A percentile compares a stretch with the other conserved stretches of the same genome.
Conservation (phyloP, 2,888 invertebrate genomes). For the Vanessa cardui region DNA sequence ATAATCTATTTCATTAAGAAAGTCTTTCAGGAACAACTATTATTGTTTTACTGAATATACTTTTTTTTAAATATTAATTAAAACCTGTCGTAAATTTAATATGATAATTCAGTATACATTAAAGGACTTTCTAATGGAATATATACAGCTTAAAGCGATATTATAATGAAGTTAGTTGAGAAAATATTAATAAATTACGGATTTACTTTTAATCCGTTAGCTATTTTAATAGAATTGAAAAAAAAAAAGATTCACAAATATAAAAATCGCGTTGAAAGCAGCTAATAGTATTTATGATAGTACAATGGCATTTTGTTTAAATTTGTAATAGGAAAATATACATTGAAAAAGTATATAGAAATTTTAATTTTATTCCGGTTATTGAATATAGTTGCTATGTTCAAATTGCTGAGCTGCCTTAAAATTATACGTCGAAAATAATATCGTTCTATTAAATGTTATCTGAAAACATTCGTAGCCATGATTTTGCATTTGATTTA, state of each 20-base stretch:
- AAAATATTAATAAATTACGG: slow-evolving; percentile 14
- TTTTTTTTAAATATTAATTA: no score
- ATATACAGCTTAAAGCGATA: slow-evolving; percentile 9
- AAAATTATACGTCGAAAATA: neutral
- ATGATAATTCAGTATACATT: no score
- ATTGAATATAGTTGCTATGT: slow-evolving; percentile 8
- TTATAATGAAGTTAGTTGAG: slow-evolving; percentile 7
- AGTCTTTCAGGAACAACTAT: no score
- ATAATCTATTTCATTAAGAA: no score
- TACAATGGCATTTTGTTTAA: slow-evolving; percentile 6
- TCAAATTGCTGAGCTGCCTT: slow-evolving; percentile 7
- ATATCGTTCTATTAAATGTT: neutral
- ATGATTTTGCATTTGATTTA: neutral
- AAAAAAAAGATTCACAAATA: slow-evolving; percentile 7
- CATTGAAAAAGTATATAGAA: slow-evolving; percentile 5
- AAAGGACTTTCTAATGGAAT: neutral
- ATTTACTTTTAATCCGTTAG: neutral
- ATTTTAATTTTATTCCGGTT: slow-evolving; percentile 9
- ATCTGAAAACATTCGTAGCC: neutral
- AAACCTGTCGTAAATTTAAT: no score
- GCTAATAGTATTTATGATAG: slow-evolving; percentile 12
- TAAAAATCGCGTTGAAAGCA: slow-evolving; percentile 8
- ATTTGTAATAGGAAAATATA: slow-evolving; percentile 18
- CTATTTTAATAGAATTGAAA: slow-evolving; percentile 17
- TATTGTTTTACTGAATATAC: no score